Conservation (phyloP, 2,888 invertebrate genomes). For the Tenthredo scrophulariae region DNA sequence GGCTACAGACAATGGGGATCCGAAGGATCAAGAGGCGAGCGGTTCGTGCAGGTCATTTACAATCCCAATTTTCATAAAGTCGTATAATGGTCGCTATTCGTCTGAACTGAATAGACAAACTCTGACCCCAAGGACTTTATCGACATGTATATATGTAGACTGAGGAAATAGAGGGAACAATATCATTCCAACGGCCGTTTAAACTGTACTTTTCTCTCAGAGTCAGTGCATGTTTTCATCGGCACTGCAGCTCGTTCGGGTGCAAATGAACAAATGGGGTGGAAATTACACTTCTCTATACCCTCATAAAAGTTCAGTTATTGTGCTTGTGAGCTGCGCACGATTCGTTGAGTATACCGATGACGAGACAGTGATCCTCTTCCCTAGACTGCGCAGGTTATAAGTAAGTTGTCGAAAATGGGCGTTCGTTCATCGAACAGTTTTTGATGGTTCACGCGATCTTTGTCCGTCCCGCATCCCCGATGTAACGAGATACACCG, state of each 20-base stretch:
- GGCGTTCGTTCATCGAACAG: neutral
- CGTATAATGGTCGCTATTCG: neutral
- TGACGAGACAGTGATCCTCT: neutral
- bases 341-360: neutral
- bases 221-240: neutral
- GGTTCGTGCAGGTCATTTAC: neutral
- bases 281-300: neutral
- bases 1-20: neutral
- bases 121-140: neutral
- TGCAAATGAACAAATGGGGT: neutral
- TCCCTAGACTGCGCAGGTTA: neutral
- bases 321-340: neutral
- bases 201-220: neutral
- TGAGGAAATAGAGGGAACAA: neutral
- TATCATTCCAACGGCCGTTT: neutral
- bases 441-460: neutral
- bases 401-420: neutral
- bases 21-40: neutral
- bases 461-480: conserved; percentile 23
- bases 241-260: neutral
- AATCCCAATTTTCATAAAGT: conserved; percentile 14
- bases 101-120: conserved; percentile 6
- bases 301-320: neutral
- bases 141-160: neutral
- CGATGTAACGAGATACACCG: neutral